A percentile compares a stretch with the other conserved stretches of the same genome.
phyloP scores from a whole-genome alignment of 1,140 invertebrate genomes.

The Venustaconcha ellipsiformis region DNA sequence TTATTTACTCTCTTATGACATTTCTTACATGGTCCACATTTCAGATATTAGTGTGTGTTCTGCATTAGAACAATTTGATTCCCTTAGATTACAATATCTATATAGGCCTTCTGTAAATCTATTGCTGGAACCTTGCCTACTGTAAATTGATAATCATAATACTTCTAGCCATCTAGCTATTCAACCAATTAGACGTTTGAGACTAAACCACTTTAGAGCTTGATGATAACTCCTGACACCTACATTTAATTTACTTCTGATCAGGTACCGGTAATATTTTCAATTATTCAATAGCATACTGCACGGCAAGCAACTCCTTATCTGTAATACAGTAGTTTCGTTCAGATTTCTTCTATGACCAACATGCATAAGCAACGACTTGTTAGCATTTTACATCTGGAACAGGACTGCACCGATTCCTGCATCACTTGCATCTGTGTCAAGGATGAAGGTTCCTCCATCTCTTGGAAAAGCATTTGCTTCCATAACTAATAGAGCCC shows the following conservation, averaged over 20 bases:
- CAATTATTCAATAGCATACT: constrained; percentile 31
- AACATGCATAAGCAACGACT: constrained; percentile 41
- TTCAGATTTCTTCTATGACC: constrained; percentile 58
- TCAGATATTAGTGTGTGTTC: constrained; percentile 14
- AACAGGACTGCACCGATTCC: too few relatives aligned
- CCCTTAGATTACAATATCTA: constrained; percentile 14
- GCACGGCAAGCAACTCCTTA: constrained; percentile 42
- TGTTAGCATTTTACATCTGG: constrained; percentile 42
- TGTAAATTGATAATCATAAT: constrained; percentile 43
- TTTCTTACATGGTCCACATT: constrained; percentile 19
- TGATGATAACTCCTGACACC: constrained; percentile 41
- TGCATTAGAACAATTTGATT: constrained; percentile 4
- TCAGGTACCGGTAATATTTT: constrained; percentile 39
- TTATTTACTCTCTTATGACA: neutral
- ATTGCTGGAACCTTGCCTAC: constrained; percentile 39
- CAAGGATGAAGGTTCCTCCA: too few relatives aligned
- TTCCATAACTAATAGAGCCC: constrained; percentile 18
- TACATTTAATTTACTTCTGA: constrained; percentile 35
- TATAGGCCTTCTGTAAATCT: constrained; percentile 46
- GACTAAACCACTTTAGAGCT: constrained; percentile 35
- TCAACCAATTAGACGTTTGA: constrained; percentile 34
- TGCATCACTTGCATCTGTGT: too few relatives aligned
- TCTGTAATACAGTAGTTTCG: constrained; percentile 67
- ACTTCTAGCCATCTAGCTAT: constrained; percentile 47
- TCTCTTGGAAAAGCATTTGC: constrained; percentile 20